A percentile compares a stretch with the other conserved stretches of the same genome.
phyloP scores from a whole-genome alignment of 2,113 vertebrate species.

The Tor tambroides region DNA sequence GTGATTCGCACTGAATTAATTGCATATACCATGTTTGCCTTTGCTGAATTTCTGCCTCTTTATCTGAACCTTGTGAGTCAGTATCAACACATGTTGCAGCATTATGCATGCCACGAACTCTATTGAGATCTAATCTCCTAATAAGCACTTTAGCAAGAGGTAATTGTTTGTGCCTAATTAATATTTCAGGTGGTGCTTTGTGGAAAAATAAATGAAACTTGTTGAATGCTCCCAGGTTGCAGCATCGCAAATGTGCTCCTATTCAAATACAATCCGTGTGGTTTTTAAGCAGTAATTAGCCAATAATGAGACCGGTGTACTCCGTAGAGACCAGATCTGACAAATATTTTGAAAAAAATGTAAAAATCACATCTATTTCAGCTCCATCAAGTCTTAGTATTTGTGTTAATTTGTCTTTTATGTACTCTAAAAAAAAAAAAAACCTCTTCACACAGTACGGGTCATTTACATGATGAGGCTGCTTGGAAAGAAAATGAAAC shows the following conservation, averaged over 20 bases:
- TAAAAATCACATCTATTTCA: background rate
- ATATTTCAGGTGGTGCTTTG: constrained; percentile 44
- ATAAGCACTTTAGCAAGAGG: constrained; percentile 1
- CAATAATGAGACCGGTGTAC: constrained; percentile 33
- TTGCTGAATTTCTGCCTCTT: background rate
- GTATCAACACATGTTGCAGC: constrained; percentile 21
- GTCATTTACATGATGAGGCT: constrained; percentile 16
- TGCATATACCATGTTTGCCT: background rate
- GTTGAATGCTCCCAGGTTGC: constrained; percentile 26
- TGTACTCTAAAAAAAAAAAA: background rate
- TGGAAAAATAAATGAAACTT: constrained; percentile 14
- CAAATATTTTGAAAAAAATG: background rate
- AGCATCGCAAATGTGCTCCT: background rate
- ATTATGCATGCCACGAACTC: background rate
- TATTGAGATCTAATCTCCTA: constrained; percentile 33
- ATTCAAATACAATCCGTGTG: constrained; percentile 27
- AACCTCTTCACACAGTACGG: background rate
- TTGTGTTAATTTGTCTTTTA: background rate
- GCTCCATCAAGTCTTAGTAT: background rate
- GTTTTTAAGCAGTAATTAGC: constrained; percentile 45
- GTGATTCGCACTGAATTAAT: background rate
- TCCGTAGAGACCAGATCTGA: constrained; percentile 57
- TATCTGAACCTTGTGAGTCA: background rate
- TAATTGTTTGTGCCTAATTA: constrained; percentile 39
- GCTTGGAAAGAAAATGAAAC: constrained; percentile 57